A percentile compares a stretch with the other conserved stretches of the same genome.
phyloP scores from a whole-genome alignment of 2,888 invertebrate genomes.

The Cheilosia vulpina region DNA sequence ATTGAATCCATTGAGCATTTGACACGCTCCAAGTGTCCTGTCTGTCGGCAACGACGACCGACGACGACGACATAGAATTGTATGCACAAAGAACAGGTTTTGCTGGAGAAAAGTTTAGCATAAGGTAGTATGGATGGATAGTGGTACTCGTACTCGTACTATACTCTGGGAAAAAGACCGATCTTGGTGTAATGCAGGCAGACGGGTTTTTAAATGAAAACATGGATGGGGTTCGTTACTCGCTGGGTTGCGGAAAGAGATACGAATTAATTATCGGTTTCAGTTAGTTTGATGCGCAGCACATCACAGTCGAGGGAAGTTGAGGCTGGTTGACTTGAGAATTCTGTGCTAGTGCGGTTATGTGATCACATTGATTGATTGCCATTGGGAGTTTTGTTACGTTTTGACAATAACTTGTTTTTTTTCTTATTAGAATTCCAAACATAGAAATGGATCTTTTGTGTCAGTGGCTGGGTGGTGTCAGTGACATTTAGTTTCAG shows the following conservation, averaged over 20 bases:
- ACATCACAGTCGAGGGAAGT: not conserved
- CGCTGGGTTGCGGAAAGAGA: conserved; percentile 31
- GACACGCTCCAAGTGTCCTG: conserved; percentile 57
- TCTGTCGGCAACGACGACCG: conserved; percentile 18
- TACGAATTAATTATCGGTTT: conserved; percentile 61
- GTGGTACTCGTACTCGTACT: conserved; percentile 2
- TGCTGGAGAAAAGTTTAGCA: conserved; percentile 8
- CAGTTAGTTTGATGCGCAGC: conserved; percentile 41
- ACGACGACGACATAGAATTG: conserved; percentile 17
- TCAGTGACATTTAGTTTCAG: conserved; percentile 30
- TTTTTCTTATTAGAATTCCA: not conserved
- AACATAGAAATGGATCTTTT: conserved; percentile 5
- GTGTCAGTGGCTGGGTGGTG: conserved; percentile 9
- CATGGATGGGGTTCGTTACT: conserved; percentile 50
- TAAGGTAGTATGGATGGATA: not conserved
- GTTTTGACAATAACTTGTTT: conserved; percentile 30
- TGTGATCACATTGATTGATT: conserved; percentile 56
- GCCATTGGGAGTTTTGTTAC: conserved; percentile 3
- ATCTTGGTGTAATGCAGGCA: conserved; percentile 27
- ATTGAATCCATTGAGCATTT: conserved; percentile 63
- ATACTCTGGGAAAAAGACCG: conserved; percentile 1
- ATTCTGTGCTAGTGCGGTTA: conserved; percentile 13
- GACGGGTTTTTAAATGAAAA: conserved; percentile 56
- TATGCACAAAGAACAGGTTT: conserved; percentile 48
- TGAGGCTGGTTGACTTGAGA: not conserved